These are phyloP conservation scores for Heliconius cydno DNA, from an alignment of 2,888 invertebrate species.

Conservation along the genomic window DNA sequence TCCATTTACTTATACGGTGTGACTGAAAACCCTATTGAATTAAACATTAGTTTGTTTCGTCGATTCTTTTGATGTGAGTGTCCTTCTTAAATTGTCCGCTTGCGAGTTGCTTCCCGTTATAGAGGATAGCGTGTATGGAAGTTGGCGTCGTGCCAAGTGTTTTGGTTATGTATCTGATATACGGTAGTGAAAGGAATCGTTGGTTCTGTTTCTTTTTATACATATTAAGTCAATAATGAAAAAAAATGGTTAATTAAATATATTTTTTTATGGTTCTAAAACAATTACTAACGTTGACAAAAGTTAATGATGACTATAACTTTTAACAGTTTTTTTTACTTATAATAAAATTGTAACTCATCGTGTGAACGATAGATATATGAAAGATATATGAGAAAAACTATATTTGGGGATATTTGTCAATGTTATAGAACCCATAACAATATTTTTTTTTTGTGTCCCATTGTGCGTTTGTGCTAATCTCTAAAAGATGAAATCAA, in stretches of 20 bases:
- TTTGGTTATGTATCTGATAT: slow-evolving; percentile 50
- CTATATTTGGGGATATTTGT: no score
- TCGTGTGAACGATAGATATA: no score
- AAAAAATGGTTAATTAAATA: not conserved
- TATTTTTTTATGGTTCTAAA: not conserved
- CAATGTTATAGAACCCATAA: no score
- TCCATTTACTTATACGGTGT: slow-evolving; percentile 48
- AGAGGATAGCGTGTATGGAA: slow-evolving; percentile 61
- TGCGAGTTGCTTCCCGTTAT: slow-evolving; percentile 57
- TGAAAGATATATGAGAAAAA: no score
- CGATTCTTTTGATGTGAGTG: slow-evolving; percentile 54
- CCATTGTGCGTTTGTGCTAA: no score
- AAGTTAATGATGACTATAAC: no score
- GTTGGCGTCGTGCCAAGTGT: slow-evolving; percentile 66
- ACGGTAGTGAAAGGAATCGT: slow-evolving; percentile 27
- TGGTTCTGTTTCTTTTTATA: slow-evolving; percentile 50
- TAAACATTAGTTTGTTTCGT: slow-evolving; percentile 56
- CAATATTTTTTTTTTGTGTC: no score
- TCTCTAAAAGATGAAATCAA: no score
- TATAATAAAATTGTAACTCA: no score
- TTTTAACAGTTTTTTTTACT: no score
- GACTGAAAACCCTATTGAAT: slow-evolving; percentile 60
- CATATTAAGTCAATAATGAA: slow-evolving; percentile 44
- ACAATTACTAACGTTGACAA: no score
- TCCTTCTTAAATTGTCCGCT: slow-evolving; percentile 56